phyloP scores from a whole-genome alignment of 1,140 invertebrate genomes.

The Euura lappo region DNA sequence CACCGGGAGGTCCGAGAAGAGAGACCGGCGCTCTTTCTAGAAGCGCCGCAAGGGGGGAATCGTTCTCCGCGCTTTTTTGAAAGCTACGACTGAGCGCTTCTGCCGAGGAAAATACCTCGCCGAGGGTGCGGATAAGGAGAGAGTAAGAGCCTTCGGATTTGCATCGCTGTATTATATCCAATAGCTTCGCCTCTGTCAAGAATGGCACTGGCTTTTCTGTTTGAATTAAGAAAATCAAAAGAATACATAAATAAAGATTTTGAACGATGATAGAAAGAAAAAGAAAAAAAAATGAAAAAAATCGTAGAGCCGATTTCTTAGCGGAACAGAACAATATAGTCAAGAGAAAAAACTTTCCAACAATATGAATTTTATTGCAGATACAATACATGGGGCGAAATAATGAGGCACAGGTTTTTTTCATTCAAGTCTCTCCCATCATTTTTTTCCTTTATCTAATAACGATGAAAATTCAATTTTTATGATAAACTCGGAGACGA shows the following conservation, averaged over 20 bases:
- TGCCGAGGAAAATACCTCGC: conserved; percentile 75
- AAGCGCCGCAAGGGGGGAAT: conserved; percentile 57
- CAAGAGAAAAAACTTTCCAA: not conserved
- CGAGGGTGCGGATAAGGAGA: conserved; percentile 71
- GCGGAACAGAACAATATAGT: not conserved
- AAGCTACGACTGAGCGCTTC: conserved; percentile 76
- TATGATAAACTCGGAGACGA: not conserved
- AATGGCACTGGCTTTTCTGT: conserved; percentile 60
- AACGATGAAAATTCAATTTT: conserved; percentile 11
- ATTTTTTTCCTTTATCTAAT: conserved; percentile 8
- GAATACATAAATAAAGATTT: not conserved
- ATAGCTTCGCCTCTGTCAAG: conserved; percentile 71
- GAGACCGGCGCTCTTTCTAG: conserved; percentile 59
- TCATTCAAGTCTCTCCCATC: not conserved
- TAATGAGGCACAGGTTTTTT: not conserved
- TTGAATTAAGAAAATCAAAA: not conserved
- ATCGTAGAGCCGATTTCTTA: no score
- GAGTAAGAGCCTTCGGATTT: conserved; percentile 68
- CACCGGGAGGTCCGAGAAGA: conserved; percentile 49
- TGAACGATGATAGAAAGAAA: not conserved
- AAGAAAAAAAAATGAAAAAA: not conserved
- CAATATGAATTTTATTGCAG: conserved; percentile 18
- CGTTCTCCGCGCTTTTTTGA: conserved; percentile 57
- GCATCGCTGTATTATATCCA: conserved; percentile 71
- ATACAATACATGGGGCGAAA: conserved; percentile 15